phyloP scores from a whole-genome alignment of 2,888 invertebrate species.

The Plutella xylostella region DNA sequence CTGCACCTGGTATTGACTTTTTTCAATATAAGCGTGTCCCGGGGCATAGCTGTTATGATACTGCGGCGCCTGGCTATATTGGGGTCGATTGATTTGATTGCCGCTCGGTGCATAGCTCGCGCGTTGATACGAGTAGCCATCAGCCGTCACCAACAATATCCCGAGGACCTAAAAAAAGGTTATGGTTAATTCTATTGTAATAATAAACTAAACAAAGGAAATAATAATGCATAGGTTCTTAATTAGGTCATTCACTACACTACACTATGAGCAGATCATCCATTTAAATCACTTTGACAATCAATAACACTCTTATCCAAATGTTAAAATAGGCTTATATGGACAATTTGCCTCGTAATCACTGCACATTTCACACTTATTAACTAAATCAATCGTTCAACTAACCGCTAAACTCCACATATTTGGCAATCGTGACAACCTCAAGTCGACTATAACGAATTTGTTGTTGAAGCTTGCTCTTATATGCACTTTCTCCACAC shows the following conservation, averaged over 20 bases:
- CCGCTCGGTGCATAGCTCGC: too few species aligned
- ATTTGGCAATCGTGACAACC: constrained; percentile 16
- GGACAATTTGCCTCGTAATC: neutral
- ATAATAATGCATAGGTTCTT: neutral
- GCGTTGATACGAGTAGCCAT: neutral
- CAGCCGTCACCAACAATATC: neutral
- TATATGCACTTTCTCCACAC: constrained; percentile 45
- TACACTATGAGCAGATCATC: neutral
- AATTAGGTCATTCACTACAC: neutral
- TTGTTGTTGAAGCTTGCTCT: constrained; percentile 27
- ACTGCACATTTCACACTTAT: too few species aligned
- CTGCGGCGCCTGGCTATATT: too few species aligned
- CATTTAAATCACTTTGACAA: too few species aligned
- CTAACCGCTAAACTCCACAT: constrained; percentile 20
- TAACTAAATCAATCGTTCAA: neutral
- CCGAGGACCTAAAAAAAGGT: neutral
- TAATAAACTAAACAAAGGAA: too few species aligned
- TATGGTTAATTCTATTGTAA: neutral
- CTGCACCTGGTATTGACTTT: too few species aligned
- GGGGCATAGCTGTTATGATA: too few species aligned
- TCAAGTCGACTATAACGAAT: neutral
- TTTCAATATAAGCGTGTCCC: too few species aligned
- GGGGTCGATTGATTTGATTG: too few species aligned
- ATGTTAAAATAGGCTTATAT: neutral
- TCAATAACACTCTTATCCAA: too few species aligned